Conservation (phyloP, 2,888 invertebrate species). For the Schizotus pectinicornis region DNA sequence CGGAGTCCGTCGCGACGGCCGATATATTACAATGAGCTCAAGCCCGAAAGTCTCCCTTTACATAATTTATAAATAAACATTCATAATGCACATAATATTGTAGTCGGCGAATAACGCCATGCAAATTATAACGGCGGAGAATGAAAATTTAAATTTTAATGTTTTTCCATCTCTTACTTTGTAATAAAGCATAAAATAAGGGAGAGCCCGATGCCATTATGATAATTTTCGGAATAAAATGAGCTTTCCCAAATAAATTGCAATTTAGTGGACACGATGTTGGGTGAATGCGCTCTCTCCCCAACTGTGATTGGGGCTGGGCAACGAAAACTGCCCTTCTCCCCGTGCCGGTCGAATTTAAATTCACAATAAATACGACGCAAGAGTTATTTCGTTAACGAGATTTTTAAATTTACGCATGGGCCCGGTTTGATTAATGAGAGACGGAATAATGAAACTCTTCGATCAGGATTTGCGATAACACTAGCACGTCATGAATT, state of each 20-base stretch:
- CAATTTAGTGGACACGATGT: conserved; percentile 30
- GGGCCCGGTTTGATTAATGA: conserved; percentile 56
- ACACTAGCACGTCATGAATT: conserved; percentile 49
- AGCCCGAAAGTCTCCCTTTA: conserved; percentile 55
- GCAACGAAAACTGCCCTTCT: too few relatives aligned
- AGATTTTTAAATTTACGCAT: conserved; percentile 57
- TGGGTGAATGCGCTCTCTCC: conserved; percentile 1
- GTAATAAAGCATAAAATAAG: conserved; percentile 40
- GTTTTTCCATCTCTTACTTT: conserved; percentile 49
- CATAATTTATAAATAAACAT: conserved; percentile 61
- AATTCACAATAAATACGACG: conserved; percentile 55
- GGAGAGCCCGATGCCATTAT: conserved; percentile 33
- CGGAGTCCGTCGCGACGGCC: conserved; percentile 40
- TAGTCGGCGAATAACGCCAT: conserved; percentile 53
- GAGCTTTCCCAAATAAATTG: conserved; percentile 27
- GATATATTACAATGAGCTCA: conserved; percentile 55
- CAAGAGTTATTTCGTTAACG: conserved; percentile 56
- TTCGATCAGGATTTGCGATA: conserved; percentile 56
- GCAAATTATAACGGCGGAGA: conserved; percentile 54
- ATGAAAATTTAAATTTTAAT: conserved; percentile 55
- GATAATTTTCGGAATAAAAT: conserved; percentile 33
- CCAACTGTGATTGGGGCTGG: too few relatives aligned
- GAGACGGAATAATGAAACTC: conserved; percentile 56
- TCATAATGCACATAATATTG: conserved; percentile 58
- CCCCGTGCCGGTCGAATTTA: conserved; percentile 40